phyloP scores from a whole-genome alignment of 2,888 invertebrate genomes.

The Exocentrus adspersus region DNA sequence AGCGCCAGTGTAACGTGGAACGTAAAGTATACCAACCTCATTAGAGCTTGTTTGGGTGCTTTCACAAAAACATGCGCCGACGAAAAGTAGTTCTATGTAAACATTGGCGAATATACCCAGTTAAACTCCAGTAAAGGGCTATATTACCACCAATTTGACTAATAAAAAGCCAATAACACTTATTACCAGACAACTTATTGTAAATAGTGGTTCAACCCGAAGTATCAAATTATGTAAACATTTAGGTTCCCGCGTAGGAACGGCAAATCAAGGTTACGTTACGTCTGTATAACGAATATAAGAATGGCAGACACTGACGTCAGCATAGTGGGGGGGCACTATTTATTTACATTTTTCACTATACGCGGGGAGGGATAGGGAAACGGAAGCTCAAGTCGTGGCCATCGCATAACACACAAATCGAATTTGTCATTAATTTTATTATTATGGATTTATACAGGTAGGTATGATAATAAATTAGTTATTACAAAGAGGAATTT shows the following conservation, averaged over 20 bases:
- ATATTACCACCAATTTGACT: background rate
- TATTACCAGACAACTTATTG: background rate
- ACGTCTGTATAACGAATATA: constrained; percentile 28
- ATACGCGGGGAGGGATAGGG: constrained; percentile 18
- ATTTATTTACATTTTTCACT: constrained; percentile 52
- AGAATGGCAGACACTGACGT: constrained; percentile 31
- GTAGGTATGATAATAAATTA: too few species aligned
- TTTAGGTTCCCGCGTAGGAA: constrained; percentile 48
- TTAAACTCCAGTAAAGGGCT: background rate
- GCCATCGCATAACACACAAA: too few species aligned
- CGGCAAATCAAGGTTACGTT: constrained; percentile 57
- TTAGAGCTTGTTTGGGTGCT: constrained; percentile 61
- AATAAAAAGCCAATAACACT: background rate
- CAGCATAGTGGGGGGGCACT: constrained; percentile 38
- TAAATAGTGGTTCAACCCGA: background rate
- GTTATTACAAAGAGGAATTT: background rate
- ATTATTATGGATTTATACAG: too few species aligned
- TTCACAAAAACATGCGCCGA: constrained; percentile 57
- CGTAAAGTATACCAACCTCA: constrained; percentile 51
- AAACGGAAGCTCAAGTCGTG: constrained; percentile 5
- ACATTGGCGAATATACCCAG: constrained; percentile 42
- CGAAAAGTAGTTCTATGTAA: constrained; percentile 60
- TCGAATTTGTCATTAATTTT: too few species aligned
- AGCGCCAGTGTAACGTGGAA: constrained; percentile 44
- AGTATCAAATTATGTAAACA: constrained; percentile 29